Conservation (phyloP, 2,113 vertebrate species). For the Dasyurus viverrinus region DNA sequence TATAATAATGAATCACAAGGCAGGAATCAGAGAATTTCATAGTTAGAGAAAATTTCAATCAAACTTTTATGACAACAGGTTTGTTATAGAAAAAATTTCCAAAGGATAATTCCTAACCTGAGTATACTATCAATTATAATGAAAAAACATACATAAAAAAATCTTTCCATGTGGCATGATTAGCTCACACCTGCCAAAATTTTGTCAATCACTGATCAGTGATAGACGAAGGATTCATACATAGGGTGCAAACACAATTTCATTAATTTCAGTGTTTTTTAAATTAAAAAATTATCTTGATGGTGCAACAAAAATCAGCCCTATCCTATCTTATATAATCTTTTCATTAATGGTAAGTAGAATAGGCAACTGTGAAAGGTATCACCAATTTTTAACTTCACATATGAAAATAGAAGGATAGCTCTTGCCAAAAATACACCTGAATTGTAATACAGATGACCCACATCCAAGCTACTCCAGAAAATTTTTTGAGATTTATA, state of each 20-base stretch:
- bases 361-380: not conserved
- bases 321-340: not conserved
- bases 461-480: not conserved
- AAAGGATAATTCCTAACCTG: not conserved
- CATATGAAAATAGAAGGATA: not conserved
- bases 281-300: not conserved
- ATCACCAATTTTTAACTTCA: not conserved
- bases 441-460: not conserved
- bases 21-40: not conserved
- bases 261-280: not conserved
- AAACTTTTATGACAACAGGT: not conserved
- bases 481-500: not conserved
- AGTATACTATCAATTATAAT: not conserved
- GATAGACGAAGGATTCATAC: not conserved
- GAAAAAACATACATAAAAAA: not conserved
- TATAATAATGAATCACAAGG: not conserved
- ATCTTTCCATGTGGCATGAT: not conserved
- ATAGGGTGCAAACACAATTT: not conserved
- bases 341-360: not conserved
- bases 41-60: not conserved
- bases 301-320: not conserved
- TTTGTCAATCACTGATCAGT: not conserved
- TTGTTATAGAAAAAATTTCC: not conserved
- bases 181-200: not conserved
- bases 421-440: not conserved